Percentiles rank a stretch among this genome's conserved stretches.
Evolutionary conservation across 2,797 vertebrate species (phyloP).

Genomic region (Streptopelia turtur): DNA sequence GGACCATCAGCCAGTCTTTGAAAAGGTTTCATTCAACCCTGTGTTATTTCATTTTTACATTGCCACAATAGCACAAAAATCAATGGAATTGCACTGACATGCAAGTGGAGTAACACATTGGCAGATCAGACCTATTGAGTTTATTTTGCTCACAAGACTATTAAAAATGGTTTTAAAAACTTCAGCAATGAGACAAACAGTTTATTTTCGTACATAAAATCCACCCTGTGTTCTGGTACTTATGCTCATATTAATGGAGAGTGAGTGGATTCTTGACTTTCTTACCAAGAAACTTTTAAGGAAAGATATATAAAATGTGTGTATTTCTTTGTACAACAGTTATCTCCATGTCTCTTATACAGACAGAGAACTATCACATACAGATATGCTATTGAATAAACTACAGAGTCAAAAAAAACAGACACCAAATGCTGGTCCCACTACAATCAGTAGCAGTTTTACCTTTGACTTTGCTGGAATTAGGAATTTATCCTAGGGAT

Average conservation of each 20-base stretch:
- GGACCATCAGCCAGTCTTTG: constrained; percentile 17
- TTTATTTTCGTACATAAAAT: neutral
- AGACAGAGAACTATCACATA: neutral
- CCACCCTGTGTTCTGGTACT: neutral
- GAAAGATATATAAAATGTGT: neutral
- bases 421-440: neutral
- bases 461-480: neutral
- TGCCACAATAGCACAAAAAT: constrained; percentile 35
- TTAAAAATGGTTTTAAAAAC: neutral
- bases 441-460: neutral
- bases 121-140: constrained; percentile 5
- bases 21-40: constrained; percentile 17
- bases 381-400: neutral
- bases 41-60: constrained; percentile 38
- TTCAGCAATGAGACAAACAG: neutral
- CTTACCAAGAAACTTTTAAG: neutral
- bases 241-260: neutral
- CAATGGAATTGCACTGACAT: constrained; percentile 31
- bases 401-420: neutral
- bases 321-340: neutral
- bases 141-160: neutral
- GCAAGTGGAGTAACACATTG: neutral
- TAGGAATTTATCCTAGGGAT: neutral
- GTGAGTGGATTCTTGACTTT: neutral
- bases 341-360: neutral